These are phyloP conservation scores for Melanotaenia parkinsoni DNA, from an alignment of 2,797 vertebrate species.

Conservation along the genomic window DNA sequence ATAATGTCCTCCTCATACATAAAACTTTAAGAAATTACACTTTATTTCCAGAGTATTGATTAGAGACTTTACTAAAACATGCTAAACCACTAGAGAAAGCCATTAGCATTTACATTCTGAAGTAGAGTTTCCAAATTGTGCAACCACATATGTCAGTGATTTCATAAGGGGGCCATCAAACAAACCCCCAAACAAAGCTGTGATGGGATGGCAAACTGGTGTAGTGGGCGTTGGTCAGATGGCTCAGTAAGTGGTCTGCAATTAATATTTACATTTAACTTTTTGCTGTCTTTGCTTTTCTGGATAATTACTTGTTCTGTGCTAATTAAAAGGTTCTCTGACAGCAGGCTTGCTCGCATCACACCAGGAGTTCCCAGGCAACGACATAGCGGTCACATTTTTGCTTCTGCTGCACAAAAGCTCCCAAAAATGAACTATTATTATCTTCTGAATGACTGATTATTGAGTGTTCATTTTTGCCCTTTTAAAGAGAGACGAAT, in stretches of 20 bases:
- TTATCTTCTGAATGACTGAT: neutral
- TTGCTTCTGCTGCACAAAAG: neutral
- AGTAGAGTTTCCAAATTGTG: neutral
- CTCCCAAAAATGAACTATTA: neutral
- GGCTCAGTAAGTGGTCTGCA: neutral
- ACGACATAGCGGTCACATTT: neutral
- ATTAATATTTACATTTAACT: constrained; percentile 4
- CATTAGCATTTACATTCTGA: neutral
- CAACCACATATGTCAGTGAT: neutral
- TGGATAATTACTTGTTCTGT: neutral
- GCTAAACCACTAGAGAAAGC: neutral
- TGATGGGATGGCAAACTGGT: neutral
- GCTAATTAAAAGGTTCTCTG: neutral
- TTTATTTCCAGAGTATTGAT: too few relatives aligned
- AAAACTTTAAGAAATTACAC: too few relatives aligned
- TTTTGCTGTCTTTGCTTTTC: constrained; percentile 1
- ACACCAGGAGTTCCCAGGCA: neutral
- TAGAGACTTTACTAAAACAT: neutral
- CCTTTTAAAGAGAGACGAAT: neutral
- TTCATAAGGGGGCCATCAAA: neutral
- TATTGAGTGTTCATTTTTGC: neutral
- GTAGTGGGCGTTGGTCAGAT: neutral
- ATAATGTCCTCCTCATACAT: too few relatives aligned
- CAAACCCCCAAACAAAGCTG: neutral
- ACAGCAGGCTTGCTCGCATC: neutral